Evolutionary conservation across 2,113 vertebrate species (phyloP), one percentile per base, ranked within the genome.

Genomic region (Mormoops blainvillei): DNA sequence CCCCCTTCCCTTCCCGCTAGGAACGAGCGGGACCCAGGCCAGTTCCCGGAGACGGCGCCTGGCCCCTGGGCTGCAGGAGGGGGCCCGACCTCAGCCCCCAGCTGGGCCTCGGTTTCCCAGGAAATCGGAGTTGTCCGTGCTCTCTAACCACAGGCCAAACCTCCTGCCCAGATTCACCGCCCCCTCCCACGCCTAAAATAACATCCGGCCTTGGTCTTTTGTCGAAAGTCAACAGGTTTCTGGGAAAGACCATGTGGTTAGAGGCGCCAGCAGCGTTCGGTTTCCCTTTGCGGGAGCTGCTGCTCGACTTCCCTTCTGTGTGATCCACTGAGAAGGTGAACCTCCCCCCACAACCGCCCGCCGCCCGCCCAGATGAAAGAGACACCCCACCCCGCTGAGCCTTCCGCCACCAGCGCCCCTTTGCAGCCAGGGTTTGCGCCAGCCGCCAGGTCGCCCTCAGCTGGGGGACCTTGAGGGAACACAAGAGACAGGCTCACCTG

Each of bases 161-260:
- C 81, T 87, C 68, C 3, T 91, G 70, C 18, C 1, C 5, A 52
- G 74, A 83, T 87, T 74, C 45, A 26, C 71, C 61, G 0, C 68
- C 52, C 54, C 54, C 68, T 90, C 73, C 33, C 31, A 80, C 83
- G 52, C 73, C 31, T 87, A 31, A 74, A 33, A 85, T n/a, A 76
- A 82, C 74, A 67, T 28, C 38, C 11, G 16, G 43, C 33, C 33
- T 48, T 31, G 45, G 84, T 77, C 0, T 18, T 74, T 22, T 90
- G 85, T 70, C n/a, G 15, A 82, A 33, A 65, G 38, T 43, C 2
- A 43, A 38, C 50, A 63, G 20, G 26, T 93, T 97, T 96, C 73
- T 43, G 31, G 80, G 91, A n/a, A 96, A 65, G 63, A 36, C 16
- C 2, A 7, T 22, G 1, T 4, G 56, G 22, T 14, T 26, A 26